Conservation (phyloP, 2,888 invertebrate genomes). For the Chalcosyrphus nemorum region DNA sequence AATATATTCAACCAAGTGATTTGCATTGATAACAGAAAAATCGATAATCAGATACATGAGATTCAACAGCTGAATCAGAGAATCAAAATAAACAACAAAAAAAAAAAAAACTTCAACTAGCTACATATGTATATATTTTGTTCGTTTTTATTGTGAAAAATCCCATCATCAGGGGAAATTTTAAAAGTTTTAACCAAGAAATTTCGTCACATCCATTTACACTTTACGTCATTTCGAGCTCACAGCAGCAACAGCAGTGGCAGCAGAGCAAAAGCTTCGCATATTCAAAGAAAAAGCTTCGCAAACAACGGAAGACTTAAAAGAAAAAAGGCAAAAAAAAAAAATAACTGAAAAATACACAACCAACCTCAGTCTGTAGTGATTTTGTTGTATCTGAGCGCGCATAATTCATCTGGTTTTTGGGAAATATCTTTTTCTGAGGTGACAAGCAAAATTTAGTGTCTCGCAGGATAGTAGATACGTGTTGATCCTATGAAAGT, state of each 20-base stretch:
- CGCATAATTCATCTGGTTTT: constrained; percentile 46
- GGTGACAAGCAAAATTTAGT: constrained; percentile 16
- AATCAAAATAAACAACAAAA: constrained; percentile 55
- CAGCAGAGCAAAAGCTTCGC: constrained; percentile 56
- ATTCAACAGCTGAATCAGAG: constrained; percentile 64
- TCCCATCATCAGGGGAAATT: constrained; percentile 36
- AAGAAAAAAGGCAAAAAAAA: not conserved
- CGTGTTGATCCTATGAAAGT: constrained; percentile 4
- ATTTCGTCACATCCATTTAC: constrained; percentile 39
- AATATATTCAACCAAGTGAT: not conserved
- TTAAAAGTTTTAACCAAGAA: constrained; percentile 27
- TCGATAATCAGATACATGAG: constrained; percentile 36
- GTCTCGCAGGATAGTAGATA: constrained; percentile 2
- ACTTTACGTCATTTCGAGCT: constrained; percentile 48
- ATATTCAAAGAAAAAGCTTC: constrained; percentile 46
- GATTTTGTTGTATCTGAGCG: constrained; percentile 65
- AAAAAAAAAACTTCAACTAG: constrained; percentile 10
- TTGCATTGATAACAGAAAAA: constrained; percentile 49
- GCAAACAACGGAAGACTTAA: constrained; percentile 14
- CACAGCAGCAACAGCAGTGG: not conserved
- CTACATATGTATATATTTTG: too few species aligned
- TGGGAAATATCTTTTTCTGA: constrained; percentile 27
- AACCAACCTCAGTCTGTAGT: constrained; percentile 39
- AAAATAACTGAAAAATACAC: constrained; percentile 25
- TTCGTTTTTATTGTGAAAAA: constrained; percentile 5